Evolutionary conservation across 2,797 vertebrate species (phyloP).

Genomic region (Phaenicophaeus curvirostris): DNA sequence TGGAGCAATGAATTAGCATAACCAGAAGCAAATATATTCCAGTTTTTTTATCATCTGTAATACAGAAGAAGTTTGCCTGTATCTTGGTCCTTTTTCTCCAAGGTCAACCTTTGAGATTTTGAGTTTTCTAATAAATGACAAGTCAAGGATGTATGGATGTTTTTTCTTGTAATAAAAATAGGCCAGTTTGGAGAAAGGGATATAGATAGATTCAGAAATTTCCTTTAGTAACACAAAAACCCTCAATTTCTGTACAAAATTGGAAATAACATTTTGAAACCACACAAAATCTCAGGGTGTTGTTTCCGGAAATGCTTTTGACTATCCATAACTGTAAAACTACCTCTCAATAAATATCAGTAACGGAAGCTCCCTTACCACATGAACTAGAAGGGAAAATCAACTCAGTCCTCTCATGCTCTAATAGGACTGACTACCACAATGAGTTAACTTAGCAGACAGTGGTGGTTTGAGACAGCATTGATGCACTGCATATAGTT

Average conservation of each 20-base stretch:
- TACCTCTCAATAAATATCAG: background rate
- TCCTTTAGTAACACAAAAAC: background rate
- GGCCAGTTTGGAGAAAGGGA: background rate
- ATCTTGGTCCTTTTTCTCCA: background rate
- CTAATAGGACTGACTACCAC: background rate
- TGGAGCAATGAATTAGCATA: slow-evolving; percentile 32
- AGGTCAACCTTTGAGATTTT: background rate
- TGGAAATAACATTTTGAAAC: background rate
- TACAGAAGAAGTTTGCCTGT: background rate
- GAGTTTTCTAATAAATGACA: background rate
- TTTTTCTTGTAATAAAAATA: background rate
- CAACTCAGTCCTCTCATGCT: background rate
- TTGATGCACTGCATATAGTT: background rate
- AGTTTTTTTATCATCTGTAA: background rate
- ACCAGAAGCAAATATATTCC: slow-evolving; percentile 24
- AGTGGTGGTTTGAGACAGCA: background rate
- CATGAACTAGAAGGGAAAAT: background rate
- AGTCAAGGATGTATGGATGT: background rate
- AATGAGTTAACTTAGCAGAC: background rate
- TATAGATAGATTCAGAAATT: background rate
- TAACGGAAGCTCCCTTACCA: background rate
- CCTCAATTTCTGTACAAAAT: background rate
- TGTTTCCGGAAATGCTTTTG: background rate
- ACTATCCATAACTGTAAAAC: background rate
- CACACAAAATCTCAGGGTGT: background rate